phyloP scores from a whole-genome alignment of 2,797 vertebrate species.

The Megaceryle alcyon region DNA sequence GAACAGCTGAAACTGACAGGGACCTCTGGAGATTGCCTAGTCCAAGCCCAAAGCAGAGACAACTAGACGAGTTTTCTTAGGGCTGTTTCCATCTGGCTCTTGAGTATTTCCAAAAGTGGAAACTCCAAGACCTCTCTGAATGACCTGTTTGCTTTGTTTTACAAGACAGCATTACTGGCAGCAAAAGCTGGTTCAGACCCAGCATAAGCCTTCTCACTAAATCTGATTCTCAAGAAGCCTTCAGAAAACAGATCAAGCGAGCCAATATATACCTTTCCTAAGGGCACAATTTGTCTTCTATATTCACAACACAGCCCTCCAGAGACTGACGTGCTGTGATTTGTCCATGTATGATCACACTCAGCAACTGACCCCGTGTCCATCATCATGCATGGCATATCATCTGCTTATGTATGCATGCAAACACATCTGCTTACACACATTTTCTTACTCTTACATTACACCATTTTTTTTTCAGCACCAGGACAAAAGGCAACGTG shows the following conservation, averaged over 20 bases:
- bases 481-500: neutral
- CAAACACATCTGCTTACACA: neutral
- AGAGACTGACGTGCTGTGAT: neutral
- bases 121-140: neutral
- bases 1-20: neutral
- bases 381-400: neutral
- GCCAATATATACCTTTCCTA: neutral
- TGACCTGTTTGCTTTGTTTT: neutral
- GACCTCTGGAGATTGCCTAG: rapidly evolving
- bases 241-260: neutral
- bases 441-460: neutral
- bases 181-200: neutral
- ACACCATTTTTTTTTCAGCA: neutral
- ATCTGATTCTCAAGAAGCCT: neutral
- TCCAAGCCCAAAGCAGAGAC: neutral
- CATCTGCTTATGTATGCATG: neutral
- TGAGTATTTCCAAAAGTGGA: neutral
- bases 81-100: neutral
- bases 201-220: neutral
- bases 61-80: neutral
- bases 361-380: neutral
- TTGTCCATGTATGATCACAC: neutral
- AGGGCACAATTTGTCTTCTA: neutral
- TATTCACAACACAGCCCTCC: neutral
- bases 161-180: neutral